phyloP scores from a whole-genome alignment of 2,888 invertebrate genomes.

The Lasius fuliginosus region DNA sequence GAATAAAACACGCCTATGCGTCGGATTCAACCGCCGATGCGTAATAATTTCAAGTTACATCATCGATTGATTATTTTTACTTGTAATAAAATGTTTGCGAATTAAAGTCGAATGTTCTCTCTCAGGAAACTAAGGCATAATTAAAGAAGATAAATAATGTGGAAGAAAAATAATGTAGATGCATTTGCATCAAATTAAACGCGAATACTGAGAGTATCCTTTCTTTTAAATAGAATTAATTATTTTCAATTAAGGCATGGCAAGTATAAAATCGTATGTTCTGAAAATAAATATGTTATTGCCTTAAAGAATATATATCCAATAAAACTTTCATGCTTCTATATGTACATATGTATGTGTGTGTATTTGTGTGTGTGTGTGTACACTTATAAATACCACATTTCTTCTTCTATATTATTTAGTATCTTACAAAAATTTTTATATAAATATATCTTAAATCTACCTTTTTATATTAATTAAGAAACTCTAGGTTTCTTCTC shows the following conservation, averaged over 20 bases:
- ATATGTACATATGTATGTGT: too few species aligned
- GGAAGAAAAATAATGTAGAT: not conserved
- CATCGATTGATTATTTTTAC: not conserved
- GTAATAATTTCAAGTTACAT: not conserved
- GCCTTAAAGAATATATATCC: not conserved
- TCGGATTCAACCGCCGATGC: too few species aligned
- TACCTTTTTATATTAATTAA: slow-evolving; percentile 73
- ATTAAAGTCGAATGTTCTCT: not conserved
- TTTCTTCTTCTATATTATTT: not conserved
- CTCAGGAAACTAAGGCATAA: not conserved
- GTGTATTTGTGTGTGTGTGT: too few species aligned
- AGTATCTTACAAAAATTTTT: slow-evolving; percentile 7
- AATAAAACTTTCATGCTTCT: not conserved
- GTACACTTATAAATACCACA: too few species aligned
- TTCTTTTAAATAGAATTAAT: not conserved
- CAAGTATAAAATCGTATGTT: not conserved
- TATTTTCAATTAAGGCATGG: not conserved
- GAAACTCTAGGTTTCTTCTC: slow-evolving; percentile 92
- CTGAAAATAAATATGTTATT: not conserved
- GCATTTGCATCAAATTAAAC: too few species aligned
- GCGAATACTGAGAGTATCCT: not conserved
- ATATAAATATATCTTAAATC: slow-evolving; percentile 3
- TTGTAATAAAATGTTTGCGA: not conserved
- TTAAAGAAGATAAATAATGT: slow-evolving; percentile 28
- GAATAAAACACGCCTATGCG: not conserved